phyloP scores from a whole-genome alignment of 2,888 invertebrate species.

The Amblyjoppa proteus region DNA sequence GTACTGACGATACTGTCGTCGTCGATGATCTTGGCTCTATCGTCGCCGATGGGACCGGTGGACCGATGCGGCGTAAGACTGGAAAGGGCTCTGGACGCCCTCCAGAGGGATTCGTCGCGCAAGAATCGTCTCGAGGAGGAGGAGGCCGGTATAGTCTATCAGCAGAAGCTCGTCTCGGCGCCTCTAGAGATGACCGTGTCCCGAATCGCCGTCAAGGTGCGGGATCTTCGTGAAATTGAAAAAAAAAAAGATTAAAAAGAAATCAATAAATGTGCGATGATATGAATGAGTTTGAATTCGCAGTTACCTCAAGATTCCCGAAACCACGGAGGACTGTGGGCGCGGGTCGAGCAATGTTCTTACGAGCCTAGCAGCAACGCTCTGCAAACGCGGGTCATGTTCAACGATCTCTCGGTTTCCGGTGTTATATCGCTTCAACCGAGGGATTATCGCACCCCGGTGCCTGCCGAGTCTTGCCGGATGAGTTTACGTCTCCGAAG shows the following conservation, averaged over 20 bases:
- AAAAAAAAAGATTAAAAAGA: neutral
- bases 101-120: slow-evolving; percentile 77
- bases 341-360: slow-evolving; percentile 90
- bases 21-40: slow-evolving; percentile 48
- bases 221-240: neutral
- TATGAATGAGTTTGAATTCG: slow-evolving; percentile 1
- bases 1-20: slow-evolving; percentile 52
- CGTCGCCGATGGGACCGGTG: slow-evolving; percentile 72
- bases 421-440: slow-evolving; percentile 89
- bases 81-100: slow-evolving; percentile 81
- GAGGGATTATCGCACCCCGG: slow-evolving; percentile 71
- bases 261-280: neutral
- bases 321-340: slow-evolving; percentile 76
- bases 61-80: slow-evolving; percentile 81
- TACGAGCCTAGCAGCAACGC: slow-evolving; percentile 91
- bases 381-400: slow-evolving; percentile 91
- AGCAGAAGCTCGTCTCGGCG: slow-evolving; percentile 79
- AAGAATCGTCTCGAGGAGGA: slow-evolving; percentile 78
- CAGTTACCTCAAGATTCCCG: slow-evolving; percentile 77
- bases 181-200: slow-evolving; percentile 82
- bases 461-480: slow-evolving; percentile 88
- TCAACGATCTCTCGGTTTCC: slow-evolving; percentile 92
- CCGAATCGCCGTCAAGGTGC: slow-evolving; percentile 80
- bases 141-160: slow-evolving; percentile 78
- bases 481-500: slow-evolving; percentile 92